These are phyloP conservation scores for Cnemophilus loriae DNA, from an alignment of 2,113 vertebrate genomes.

Conservation along the genomic window DNA sequence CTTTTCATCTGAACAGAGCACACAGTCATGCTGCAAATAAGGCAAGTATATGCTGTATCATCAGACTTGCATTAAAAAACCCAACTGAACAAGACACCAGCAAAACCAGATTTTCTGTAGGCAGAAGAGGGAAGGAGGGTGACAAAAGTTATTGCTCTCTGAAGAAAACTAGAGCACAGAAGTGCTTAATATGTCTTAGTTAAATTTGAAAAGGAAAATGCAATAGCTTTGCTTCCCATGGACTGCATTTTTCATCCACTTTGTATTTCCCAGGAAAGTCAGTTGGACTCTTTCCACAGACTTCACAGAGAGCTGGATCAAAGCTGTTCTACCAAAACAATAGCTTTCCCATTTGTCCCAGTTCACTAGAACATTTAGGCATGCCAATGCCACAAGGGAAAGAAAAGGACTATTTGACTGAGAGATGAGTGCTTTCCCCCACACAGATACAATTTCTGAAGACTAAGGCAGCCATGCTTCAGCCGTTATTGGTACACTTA, in stretches of 20 bases:
- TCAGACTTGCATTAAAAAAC: neutral
- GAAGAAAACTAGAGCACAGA: conserved; percentile 5
- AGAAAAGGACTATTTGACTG: neutral
- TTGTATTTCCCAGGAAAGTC: neutral
- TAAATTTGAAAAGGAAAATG: neutral
- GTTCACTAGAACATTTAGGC: neutral
- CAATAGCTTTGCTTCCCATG: neutral
- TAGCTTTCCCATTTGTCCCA: neutral
- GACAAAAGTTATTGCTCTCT: neutral
- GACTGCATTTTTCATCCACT: neutral
- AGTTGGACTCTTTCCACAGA: neutral
- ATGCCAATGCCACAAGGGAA: neutral
- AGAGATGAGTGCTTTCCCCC: neutral
- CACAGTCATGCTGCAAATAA: neutral
- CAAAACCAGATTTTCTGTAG: conserved; percentile 28
- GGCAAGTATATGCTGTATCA: neutral
- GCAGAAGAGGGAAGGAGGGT: neutral
- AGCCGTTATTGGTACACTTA: neutral
- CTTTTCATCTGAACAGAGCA: neutral
- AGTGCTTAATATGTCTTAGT: neutral
- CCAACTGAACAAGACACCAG: neutral
- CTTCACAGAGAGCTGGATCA: neutral
- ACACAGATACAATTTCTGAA: neutral
- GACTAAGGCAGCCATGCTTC: neutral
- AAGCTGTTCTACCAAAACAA: neutral